phyloP scores from a whole-genome alignment of 1,140 invertebrate species.

The Drosophila takahashii region DNA sequence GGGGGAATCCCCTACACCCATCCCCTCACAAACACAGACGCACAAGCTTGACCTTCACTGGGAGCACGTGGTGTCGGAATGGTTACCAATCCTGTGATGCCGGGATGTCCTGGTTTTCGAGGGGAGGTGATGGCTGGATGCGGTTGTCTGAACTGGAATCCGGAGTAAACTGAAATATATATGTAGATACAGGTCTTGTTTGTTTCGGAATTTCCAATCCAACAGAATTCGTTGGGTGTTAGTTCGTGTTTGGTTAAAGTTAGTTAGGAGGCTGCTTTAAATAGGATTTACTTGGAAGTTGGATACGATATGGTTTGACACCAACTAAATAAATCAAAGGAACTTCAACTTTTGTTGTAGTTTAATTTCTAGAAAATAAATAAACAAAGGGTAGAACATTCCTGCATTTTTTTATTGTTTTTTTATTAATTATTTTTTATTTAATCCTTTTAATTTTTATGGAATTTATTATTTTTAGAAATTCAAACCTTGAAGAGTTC shows the following conservation, averaged over 20 bases:
- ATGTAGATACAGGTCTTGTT: slow-evolving; percentile 16
- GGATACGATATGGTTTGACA: slow-evolving; percentile 9
- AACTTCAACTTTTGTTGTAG: too few relatives aligned
- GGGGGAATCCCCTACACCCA: slow-evolving; percentile 28
- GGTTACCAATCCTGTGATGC: slow-evolving; percentile 25
- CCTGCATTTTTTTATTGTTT: too few relatives aligned
- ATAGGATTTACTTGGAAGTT: slow-evolving; percentile 10
- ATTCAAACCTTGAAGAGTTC: slow-evolving; percentile 20
- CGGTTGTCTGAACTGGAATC: slow-evolving; percentile 43
- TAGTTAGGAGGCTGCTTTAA: slow-evolving; percentile 29
- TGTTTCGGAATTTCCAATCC: slow-evolving; percentile 27
- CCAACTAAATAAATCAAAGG: too few relatives aligned
- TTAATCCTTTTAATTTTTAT: background rate
- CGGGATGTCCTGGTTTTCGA: slow-evolving; percentile 14
- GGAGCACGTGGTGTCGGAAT: slow-evolving; percentile 46
- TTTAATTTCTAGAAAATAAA: too few relatives aligned
- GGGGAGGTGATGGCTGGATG: slow-evolving; percentile 15
- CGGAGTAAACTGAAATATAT: slow-evolving; percentile 21
- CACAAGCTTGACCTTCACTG: slow-evolving; percentile 59
- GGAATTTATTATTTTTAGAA: slow-evolving; percentile 2
- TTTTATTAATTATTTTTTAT: too few relatives aligned
- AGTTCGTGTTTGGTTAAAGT: slow-evolving; percentile 30
- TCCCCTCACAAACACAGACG: slow-evolving; percentile 4
- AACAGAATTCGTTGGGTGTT: slow-evolving; percentile 5
- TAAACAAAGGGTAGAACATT: too few relatives aligned